Evolutionary conservation across 2,888 invertebrate genomes (phyloP), one percentile per base, ranked within the genome.

Genomic region (Entomobrya proxima): DNA sequence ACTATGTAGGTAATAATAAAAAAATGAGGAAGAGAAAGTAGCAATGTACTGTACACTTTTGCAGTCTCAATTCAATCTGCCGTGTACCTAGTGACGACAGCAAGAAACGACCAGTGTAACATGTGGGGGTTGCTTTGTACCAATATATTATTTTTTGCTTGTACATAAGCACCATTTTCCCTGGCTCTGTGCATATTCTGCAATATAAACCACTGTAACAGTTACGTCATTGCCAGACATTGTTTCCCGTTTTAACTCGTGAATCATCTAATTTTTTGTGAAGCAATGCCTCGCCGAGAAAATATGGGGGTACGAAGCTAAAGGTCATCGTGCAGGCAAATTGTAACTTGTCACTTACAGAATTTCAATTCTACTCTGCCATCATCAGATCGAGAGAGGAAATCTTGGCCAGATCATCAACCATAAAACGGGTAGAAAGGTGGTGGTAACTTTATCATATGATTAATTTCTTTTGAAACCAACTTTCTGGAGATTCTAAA

Each of bases 331-430:
- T 74, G 72, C 74, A 85, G 50, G 61, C 61, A 47, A 61, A 78
- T 72, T 83, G 76, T 77, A 84, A 85, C 85, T 79, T 79, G 85
- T 85, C 85, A 85, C 79, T 74, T 74, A 40, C 85, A 85, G 79
- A 24, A 40, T 52, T 85, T 55, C 79, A 85, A 85, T 85, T 79
- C 72, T 7, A 24, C 27, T 1, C 74, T 77, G 50, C 82, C 52
- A 75, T 50, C 24, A 64, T 21, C 72, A 61, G 44, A 55, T 47
- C 37, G 24, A 13, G 7, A 58, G 11, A 40, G n/a, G 64, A 30
- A 30, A 52, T 50, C 6, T 32, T 37, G 61, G 1, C 61, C n/a
- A n/a, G n/a, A 64, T 40, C 61, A 78, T 30, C 78, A 76, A 55
- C 40, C 11, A 13, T 50, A 74, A 74, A 50, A 32, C n/a, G n/a